A percentile compares a stretch with the other conserved stretches of the same genome.
Conservation (phyloP, 2,797 vertebrate genomes). For the Adrianichthys oophorus region DNA sequence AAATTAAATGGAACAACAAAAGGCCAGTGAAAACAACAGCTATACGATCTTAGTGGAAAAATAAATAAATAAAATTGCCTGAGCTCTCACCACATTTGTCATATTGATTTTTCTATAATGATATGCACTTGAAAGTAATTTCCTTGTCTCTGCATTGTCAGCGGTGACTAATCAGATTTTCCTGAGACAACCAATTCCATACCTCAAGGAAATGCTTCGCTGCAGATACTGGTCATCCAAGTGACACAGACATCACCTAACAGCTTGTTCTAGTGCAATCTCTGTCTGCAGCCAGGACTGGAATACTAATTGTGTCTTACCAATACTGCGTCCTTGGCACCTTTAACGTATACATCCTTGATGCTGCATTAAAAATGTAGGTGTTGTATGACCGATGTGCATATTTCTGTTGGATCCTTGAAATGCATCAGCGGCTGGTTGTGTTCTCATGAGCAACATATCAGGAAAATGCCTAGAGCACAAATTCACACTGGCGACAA, state of each 20-base stretch:
- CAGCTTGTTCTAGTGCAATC: slow-evolving; percentile 65
- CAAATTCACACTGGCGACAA: slow-evolving; percentile 13
- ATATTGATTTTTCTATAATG: slow-evolving; percentile 89
- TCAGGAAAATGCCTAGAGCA: neutral
- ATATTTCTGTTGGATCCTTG: neutral
- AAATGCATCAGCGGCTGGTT: slow-evolving; percentile 15
- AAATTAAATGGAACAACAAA: slow-evolving; percentile 70
- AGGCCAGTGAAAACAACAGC: slow-evolving; percentile 49
- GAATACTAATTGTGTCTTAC: slow-evolving; percentile 64
- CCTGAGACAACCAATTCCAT: slow-evolving; percentile 74
- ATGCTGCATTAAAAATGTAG: slow-evolving; percentile 1
- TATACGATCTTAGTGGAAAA: slow-evolving; percentile 67
- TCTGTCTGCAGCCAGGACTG: slow-evolving; percentile 45
- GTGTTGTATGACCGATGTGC: slow-evolving; percentile 2
- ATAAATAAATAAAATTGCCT: slow-evolving; percentile 79
- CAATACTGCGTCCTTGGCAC: slow-evolving; percentile 48
- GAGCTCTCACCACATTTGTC: slow-evolving; percentile 76
- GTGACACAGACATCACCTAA: slow-evolving; percentile 66
- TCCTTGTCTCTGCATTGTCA: slow-evolving; percentile 83
- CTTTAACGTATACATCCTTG: slow-evolving; percentile 11
- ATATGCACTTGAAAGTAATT: slow-evolving; percentile 90
- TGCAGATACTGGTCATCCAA: slow-evolving; percentile 78
- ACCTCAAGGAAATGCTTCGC: slow-evolving; percentile 77
- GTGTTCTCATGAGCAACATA: slow-evolving; percentile 22
- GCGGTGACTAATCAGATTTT: slow-evolving; percentile 85